phyloP scores from a whole-genome alignment of 2,113 vertebrate genomes.

The Sapayoa aenigma region DNA sequence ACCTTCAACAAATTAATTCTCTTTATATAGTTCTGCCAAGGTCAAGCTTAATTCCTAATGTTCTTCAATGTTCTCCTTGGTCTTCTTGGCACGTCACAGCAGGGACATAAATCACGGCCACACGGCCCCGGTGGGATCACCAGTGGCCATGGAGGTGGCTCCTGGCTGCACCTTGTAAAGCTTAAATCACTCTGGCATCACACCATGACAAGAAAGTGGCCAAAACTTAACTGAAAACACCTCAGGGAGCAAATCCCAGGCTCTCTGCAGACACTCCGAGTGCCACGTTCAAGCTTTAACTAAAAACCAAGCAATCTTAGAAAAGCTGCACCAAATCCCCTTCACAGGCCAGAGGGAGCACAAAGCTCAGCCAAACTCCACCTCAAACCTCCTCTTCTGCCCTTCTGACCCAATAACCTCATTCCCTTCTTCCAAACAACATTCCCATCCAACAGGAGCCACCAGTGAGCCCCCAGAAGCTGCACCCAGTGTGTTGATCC shows the following conservation, averaged over 20 bases:
- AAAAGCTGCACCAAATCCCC: not conserved
- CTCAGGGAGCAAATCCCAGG: not conserved
- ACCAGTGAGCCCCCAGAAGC: rapidly evolving
- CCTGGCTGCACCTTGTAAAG: not conserved
- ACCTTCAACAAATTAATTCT: not conserved
- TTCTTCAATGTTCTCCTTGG: not conserved
- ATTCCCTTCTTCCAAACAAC: not conserved
- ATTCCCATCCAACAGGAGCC: not conserved
- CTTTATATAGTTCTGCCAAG: not conserved
- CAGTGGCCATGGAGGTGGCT: not conserved
- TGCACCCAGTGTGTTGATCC: rapidly evolving
- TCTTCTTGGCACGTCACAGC: rapidly evolving
- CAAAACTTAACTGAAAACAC: not conserved
- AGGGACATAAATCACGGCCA: not conserved
- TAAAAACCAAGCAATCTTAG: not conserved
- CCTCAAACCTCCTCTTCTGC: not conserved
- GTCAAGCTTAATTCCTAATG: not conserved
- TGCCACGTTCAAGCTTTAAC: not conserved
- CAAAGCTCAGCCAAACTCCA: not conserved
- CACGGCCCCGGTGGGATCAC: rapidly evolving
- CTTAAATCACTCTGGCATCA: rapidly evolving
- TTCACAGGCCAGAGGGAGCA: rapidly evolving
- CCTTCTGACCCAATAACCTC: not conserved
- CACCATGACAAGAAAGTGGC: rapidly evolving
- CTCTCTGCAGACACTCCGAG: rapidly evolving